phyloP scores from a whole-genome alignment of 2,888 invertebrate genomes.

The Syritta pipiens region DNA sequence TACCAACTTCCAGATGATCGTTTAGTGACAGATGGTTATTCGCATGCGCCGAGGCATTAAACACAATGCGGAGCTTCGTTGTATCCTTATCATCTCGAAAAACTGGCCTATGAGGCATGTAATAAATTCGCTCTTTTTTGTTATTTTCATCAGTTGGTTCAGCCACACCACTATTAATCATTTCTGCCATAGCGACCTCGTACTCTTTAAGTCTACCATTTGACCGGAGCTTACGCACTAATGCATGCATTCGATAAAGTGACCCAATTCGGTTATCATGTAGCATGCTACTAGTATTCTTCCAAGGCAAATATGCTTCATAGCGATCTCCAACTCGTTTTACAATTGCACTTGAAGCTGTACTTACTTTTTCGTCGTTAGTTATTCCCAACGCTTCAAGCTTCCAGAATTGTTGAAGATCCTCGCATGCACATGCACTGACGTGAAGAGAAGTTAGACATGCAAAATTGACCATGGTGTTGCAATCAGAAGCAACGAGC shows the following conservation, averaged over 20 bases:
- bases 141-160: neutral
- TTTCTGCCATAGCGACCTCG: constrained; percentile 7
- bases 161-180: constrained; percentile 7
- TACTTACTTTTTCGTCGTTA: too few species aligned
- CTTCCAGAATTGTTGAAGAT: too few species aligned
- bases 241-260: too few species aligned
- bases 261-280: too few species aligned
- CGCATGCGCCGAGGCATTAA: constrained; percentile 8
- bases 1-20: neutral
- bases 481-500: neutral
- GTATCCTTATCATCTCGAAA: constrained; percentile 10
- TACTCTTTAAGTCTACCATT: neutral
- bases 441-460: neutral
- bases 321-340: too few species aligned
- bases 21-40: constrained; percentile 1
- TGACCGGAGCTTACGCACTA: too few species aligned
- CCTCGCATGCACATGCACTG: constrained; percentile 9
- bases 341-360: too few species aligned
- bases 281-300: too few species aligned
- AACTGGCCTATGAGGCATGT: too few species aligned
- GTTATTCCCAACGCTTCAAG: too few species aligned
- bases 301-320: too few species aligned
- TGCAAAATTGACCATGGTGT: neutral
- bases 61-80: too few species aligned
- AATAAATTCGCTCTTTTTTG: neutral